Percentiles rank a stretch among this genome's conserved stretches.
Evolutionary conservation across 2,113 vertebrate species (phyloP).

Genomic region (Seriola rivoliana): DNA sequence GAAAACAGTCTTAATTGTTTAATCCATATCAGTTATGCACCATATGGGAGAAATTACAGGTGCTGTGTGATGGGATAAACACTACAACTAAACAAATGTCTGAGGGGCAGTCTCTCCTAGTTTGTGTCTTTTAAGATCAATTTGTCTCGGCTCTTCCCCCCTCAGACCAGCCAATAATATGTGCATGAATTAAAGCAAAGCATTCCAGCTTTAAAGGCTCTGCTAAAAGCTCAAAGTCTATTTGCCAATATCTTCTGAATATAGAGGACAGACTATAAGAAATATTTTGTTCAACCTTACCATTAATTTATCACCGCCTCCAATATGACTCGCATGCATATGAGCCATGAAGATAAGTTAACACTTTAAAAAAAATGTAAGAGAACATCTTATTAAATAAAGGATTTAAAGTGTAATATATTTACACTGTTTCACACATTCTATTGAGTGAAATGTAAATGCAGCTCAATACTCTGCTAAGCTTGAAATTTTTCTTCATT

Average conservation of each 20-base stretch:
- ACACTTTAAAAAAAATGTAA: neutral
- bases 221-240: constrained; percentile 28
- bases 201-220: constrained; percentile 45
- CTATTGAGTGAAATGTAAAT: constrained; percentile 7
- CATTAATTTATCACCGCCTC: constrained; percentile 23
- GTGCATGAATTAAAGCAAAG: constrained; percentile 64
- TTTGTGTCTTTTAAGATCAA: constrained; percentile 77
- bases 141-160: constrained; percentile 71
- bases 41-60: constrained; percentile 83
- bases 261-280: neutral
- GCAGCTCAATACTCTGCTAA: constrained; percentile 1
- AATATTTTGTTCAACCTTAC: neutral
- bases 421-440: constrained; percentile 4
- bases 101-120: constrained; percentile 69
- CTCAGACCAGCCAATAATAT: constrained; percentile 62
- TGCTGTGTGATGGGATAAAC: constrained; percentile 79
- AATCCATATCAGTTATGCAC: constrained; percentile 83
- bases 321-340: neutral
- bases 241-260: constrained; percentile 7
- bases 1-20: constrained; percentile 85
- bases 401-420: neutral
- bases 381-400: neutral
- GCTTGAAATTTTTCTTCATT: constrained; percentile 12
- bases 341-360: neutral
- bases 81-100: constrained; percentile 76